These are phyloP conservation scores for Drosophila acutilabella DNA, from an alignment of 2,888 invertebrate species.

Conservation along the genomic window DNA sequence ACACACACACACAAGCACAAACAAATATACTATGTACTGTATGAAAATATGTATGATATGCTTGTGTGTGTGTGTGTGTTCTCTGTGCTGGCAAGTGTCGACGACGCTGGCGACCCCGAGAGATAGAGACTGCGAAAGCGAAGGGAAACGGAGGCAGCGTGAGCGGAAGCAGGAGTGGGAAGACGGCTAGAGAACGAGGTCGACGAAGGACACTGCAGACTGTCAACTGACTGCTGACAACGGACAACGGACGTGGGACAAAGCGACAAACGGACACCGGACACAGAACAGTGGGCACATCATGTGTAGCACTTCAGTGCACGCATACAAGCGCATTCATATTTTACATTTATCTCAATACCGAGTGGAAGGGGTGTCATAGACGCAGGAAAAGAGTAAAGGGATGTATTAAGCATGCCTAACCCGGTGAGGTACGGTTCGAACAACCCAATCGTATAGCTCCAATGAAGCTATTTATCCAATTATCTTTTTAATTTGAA, in stretches of 20 bases:
- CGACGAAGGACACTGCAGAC: slow-evolving; percentile 69
- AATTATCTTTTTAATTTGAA: too few relatives aligned
- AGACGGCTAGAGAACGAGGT: slow-evolving; percentile 51
- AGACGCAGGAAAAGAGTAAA: too few relatives aligned
- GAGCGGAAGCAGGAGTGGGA: slow-evolving; percentile 8
- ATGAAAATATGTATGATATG: slow-evolving; percentile 5
- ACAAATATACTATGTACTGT: background rate
- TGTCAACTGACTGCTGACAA: slow-evolving; percentile 44
- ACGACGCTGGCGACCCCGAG: slow-evolving; percentile 22
- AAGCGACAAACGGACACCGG: slow-evolving; percentile 6
- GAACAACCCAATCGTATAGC: too few relatives aligned
- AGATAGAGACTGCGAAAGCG: background rate
- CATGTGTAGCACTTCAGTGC: slow-evolving; percentile 73
- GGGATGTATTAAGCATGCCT: too few relatives aligned
- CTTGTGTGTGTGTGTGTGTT: background rate
- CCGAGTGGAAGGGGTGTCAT: too few relatives aligned
- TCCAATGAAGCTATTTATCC: too few relatives aligned
- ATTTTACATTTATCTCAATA: slow-evolving; percentile 19
- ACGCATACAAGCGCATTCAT: slow-evolving; percentile 65
- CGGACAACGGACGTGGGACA: slow-evolving; percentile 44
- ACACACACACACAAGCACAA: background rate
- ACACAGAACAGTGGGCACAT: slow-evolving; percentile 49
- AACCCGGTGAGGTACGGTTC: too few relatives aligned
- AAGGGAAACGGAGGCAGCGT: background rate
- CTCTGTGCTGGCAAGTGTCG: slow-evolving; percentile 41